Evolutionary conservation across 2,113 vertebrate genomes (phyloP), one percentile per base, ranked within the genome.

Genomic region (Sturnira hondurensis): DNA sequence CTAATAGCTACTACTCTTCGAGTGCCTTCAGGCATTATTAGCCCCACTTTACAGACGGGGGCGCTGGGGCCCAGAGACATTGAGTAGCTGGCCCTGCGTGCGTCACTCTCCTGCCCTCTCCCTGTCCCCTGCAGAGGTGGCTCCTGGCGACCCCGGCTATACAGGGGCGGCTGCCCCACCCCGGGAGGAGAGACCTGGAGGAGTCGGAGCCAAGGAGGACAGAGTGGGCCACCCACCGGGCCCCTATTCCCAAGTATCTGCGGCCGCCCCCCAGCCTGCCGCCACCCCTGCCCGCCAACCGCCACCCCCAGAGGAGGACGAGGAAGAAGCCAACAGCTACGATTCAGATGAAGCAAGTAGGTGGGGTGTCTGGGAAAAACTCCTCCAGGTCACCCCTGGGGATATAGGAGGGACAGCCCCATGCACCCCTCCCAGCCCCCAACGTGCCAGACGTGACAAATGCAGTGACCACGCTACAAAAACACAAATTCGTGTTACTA

Each of bases 311-410:
- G 99, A 99, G 41, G 99, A 99, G 0, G 99, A 99, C 6, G 99
- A 99, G 15, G 99, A 99, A 2, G 99, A 99, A 0, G 98, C 98
- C 96, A 99, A 99, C 96, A 99, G 99, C 98, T 99, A 99, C 0
- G 99, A 99, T 95, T 99, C 99, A 0, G 99, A 99, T 86, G 99
- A 99, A 99, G 99, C 99, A 97, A 99, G 99, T 99, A 98, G 10
- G 99, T 98, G 36, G 74, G 14, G n/a, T 2, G 74, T 19, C 52
- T 50, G 38, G 22, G 85, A 41, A 81, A 52, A 45, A 28, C n/a
- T 15, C 7, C 91, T 52, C 15, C n/a, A 8, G 26, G 31, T 45
- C 4, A 0, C 7, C 28, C 58, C 86, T 7, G 24, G 81, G 33
- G 20, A n/a, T 19, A 31, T 28, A 41, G 61, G 61, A 15, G 12